Base-by-base conservation (phyloP, 2,113 vertebrate species). In the Megaceryle maxima region DNA sequence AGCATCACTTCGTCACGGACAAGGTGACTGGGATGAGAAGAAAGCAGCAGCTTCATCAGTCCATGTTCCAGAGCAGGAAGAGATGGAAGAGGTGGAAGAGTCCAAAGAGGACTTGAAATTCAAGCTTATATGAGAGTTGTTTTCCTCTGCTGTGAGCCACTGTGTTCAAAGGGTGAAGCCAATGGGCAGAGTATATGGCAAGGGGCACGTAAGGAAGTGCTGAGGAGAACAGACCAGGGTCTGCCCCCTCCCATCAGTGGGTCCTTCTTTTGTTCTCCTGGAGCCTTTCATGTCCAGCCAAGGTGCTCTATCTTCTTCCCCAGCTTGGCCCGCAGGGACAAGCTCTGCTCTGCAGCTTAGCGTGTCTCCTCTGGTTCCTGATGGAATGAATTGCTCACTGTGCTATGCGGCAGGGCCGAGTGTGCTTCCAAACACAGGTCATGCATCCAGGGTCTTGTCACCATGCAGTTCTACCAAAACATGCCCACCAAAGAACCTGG, bases 211-310 rank as follows among this genome's bases (percentile, higher is more conserved):
- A 31, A 25, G 3, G 2, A 39, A 35, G 15, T 9, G 28, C 57
- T 76, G 74, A 50, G 62, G 24, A 39, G 24, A 53, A 43, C 51
- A 21, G 86, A 24, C 2, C 15, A 4, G 13, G 10, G 37, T 33
- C 67, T 77, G 21, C 12, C 31, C 21, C 19, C 21, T 46, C 28
- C 37, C 2, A 0, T 29, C 39, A 26, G 22, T 2, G 59, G 5
- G 19, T 26, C 9, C 39, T 22, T 28, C 60, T 82, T 69, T 31
- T 46, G 77, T 17, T 87, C 33, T 75, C n/a, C 83, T 1, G 3
- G 44, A 63, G 66, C 62, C 87, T 88, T 95, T 96, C 56, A 74
- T 64, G 33, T 10, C 57, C 60, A 43, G 84, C 77, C 87, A 91
- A 64, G 78, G 70, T 39, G 39, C 35, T 82, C 56, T 64, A 12